Evolutionary conservation across 2,888 invertebrate species (phyloP).

Genomic region (Cosmia trapezina): DNA sequence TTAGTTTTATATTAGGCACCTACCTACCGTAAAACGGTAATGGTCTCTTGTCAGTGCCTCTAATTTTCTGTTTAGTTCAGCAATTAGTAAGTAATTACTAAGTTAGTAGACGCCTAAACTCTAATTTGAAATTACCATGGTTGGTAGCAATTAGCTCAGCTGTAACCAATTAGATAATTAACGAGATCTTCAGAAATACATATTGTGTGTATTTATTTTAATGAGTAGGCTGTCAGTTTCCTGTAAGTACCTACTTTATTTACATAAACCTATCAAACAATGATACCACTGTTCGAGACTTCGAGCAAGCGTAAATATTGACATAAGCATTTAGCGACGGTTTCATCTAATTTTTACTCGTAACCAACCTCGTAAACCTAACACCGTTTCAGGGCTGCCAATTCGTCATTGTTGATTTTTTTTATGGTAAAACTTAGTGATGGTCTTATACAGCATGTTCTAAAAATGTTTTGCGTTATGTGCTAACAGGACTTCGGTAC

Average conservation of each 20-base stretch:
- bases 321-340: constrained; percentile 47
- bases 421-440: constrained; percentile 18
- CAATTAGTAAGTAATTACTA: constrained; percentile 10
- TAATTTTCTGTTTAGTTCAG: not conserved
- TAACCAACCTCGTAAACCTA: no score
- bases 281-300: constrained; percentile 54
- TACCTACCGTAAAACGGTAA: not conserved
- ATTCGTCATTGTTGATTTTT: constrained; percentile 32
- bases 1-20: no score
- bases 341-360: constrained; percentile 52
- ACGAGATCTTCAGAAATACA: not conserved
- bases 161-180: constrained; percentile 33
- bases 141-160: constrained; percentile 11
- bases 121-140: constrained; percentile 20
- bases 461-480: not conserved
- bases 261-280: constrained; percentile 50
- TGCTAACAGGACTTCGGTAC: no score
- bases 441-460: not conserved
- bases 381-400: constrained; percentile 40
- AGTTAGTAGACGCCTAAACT: not conserved
- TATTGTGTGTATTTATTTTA: constrained; percentile 18
- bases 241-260: constrained; percentile 19
- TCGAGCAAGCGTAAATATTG: constrained; percentile 52
- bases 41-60: not conserved
- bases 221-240: constrained; percentile 1